Percentiles rank a stretch among this genome's conserved stretches.
Conservation (phyloP, 2,113 vertebrate genomes). For the Plecotus auritus region DNA sequence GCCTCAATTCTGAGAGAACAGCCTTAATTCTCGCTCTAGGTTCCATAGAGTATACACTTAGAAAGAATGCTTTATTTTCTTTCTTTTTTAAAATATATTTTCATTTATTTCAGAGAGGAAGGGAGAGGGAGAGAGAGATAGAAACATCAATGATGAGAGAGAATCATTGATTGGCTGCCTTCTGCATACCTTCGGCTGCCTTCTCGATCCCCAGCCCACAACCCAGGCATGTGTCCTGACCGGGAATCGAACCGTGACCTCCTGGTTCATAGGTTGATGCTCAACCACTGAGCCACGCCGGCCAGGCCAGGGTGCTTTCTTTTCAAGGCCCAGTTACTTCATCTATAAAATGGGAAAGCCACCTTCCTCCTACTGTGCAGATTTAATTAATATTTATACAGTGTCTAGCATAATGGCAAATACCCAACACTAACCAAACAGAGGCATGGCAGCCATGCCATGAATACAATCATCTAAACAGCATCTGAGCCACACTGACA, state of each 20-base stretch:
- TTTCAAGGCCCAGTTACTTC: not conserved
- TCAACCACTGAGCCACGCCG: no score
- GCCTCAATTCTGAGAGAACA: not conserved
- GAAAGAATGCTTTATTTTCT: not conserved
- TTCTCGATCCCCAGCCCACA: no score
- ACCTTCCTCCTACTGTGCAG: not conserved
- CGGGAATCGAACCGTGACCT: no score
- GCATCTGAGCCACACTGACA: rapidly evolving
- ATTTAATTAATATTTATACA: not conserved
- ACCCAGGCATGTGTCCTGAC: no score
- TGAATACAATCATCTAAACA: not conserved
- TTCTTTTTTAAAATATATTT: no score
- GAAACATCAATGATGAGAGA: no score
- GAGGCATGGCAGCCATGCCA: not conserved
- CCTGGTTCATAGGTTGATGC: no score
- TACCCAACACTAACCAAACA: not conserved
- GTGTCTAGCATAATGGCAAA: not conserved
- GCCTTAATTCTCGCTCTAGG: not conserved
- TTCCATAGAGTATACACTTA: not conserved
- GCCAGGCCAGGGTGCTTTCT: not conserved
- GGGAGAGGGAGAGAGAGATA: no score
- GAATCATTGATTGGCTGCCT: no score
- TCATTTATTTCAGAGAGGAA: no score
- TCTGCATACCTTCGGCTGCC: no score
- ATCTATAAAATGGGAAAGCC: not conserved